A percentile compares a stretch with the other conserved stretches of the same genome.
These are phyloP conservation scores for Calephelis perditalis DNA, from an alignment of 2,888 invertebrate genomes.

Conservation along the genomic window DNA sequence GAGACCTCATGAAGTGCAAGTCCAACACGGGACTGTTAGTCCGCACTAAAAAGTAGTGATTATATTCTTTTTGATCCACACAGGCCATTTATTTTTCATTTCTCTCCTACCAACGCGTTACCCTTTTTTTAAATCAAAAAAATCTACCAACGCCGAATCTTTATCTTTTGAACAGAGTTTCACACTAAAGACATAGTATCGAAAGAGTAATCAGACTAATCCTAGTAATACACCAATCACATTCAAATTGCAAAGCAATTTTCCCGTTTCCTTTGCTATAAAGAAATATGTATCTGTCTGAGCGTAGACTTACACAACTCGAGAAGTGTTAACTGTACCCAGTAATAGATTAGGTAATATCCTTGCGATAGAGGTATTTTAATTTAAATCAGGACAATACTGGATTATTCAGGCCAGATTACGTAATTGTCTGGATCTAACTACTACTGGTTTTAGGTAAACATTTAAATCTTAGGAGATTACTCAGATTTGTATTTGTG, in stretches of 20 bases:
- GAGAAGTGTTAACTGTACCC: constrained; percentile 7
- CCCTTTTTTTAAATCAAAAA: too few relatives aligned
- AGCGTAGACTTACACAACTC: constrained; percentile 4
- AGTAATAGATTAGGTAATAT: constrained; percentile 7
- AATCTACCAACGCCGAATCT: too few relatives aligned
- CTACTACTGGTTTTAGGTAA: not conserved
- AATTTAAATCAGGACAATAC: constrained; percentile 10
- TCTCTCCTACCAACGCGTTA: too few relatives aligned
- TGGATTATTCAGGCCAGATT: not conserved
- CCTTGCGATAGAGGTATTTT: constrained; percentile 12
- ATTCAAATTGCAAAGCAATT: constrained; percentile 5
- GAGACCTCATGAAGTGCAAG: too few relatives aligned
- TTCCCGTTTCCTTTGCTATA: constrained; percentile 5
- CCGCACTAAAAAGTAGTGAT: too few relatives aligned
- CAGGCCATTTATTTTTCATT: too few relatives aligned
- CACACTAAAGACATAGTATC: not conserved
- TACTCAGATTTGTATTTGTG: too few relatives aligned
- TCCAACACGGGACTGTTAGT: too few relatives aligned
- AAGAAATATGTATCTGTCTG: constrained; percentile 8
- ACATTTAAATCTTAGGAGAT: too few relatives aligned
- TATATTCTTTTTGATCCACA: too few relatives aligned
- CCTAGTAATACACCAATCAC: not conserved
- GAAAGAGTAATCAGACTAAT: not conserved
- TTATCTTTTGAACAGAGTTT: too few relatives aligned
- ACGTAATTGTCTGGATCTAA: not conserved